Percentiles rank a stretch among this genome's conserved stretches.
Conservation (phyloP, 2,797 vertebrate species). For the Sphenopsis melanotis region DNA sequence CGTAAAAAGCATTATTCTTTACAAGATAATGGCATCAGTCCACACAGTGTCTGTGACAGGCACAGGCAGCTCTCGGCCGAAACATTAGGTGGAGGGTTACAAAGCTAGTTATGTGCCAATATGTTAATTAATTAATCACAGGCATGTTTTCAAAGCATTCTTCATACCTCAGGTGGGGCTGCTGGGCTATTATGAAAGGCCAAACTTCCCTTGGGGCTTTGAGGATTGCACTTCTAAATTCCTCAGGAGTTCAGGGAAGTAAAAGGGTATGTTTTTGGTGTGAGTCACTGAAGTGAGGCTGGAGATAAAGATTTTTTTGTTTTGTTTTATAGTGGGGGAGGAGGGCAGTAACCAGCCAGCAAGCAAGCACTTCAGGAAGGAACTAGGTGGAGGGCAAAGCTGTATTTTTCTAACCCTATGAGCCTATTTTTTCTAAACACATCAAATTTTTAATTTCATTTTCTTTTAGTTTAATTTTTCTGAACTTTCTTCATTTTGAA, state of each 20-base stretch:
- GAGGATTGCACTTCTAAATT: conserved; percentile 42
- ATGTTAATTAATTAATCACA: conserved; percentile 66
- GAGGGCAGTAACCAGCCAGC: neutral
- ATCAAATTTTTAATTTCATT: neutral
- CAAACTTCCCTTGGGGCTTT: conserved; percentile 50
- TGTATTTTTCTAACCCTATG: neutral
- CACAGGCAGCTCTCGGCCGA: conserved; percentile 41
- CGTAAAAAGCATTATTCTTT: conserved; percentile 41
- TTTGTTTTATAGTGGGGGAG: conserved; percentile 27
- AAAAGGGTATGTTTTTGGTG: conserved; percentile 59
- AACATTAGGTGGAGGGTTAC: conserved; percentile 36
- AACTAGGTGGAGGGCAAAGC: neutral
- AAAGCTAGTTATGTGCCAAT: conserved; percentile 52
- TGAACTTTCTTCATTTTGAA: neutral
- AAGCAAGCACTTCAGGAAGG: neutral
- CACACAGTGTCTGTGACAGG: conserved; percentile 19
- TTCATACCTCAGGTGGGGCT: conserved; percentile 62
- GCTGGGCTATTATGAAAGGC: conserved; percentile 53
- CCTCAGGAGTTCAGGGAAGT: conserved; percentile 63
- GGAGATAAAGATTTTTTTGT: conserved; percentile 50
- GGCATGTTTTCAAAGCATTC: conserved; percentile 62
- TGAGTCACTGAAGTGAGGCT: conserved; percentile 37
- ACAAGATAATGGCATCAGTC: conserved; percentile 11
- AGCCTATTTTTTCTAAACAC: neutral
- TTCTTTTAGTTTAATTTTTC: neutral